Base-by-base conservation (phyloP, 1,140 invertebrate species). In the Pissodes strobi region DNA sequence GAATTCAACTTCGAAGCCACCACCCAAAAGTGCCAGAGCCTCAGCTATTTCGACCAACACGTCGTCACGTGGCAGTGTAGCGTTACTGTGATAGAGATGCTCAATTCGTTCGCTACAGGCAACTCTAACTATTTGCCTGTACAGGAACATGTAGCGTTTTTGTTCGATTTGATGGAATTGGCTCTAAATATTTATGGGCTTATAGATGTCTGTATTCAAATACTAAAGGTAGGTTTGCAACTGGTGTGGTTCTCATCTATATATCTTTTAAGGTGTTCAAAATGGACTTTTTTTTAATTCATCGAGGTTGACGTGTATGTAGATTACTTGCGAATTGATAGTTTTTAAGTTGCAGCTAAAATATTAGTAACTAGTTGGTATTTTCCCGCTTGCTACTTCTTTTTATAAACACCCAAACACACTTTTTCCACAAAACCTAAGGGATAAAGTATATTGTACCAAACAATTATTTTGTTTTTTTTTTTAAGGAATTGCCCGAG, bases 41-140 rank as follows among this genome's bases (percentile, higher is more conserved):
- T 98, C 74, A 95, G 95, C 0, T 97, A 95, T 79, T 98, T 97
- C 77, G 95, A 98, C 82, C 95, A 98, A 78, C 94, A 98, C 74
- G 88, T 92, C 3, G 94, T 98, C 0, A 97, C 94, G 1, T 91
- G 88, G 81, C 89, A 92, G 70, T 94, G 92, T 77, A 91, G 91
- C 17, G 86, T 87, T 1, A 88, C 90, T 58, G 92, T 97, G 1
- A 82, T 95, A 41, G 95, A 99, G 79, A 93, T 96, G 85, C 83
- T 97, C 1, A 92, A 90, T 70, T 87, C 90, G 18, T 95, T 94
- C 79, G 89, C 90, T 1, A 79, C 87, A 25, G 90, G 89, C 63
- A 89, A 87, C 66, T 94, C 92, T 2, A 94, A 90, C 73, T 97
- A 97, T 82, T 81, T 99, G 37, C 95, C 96, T 0, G 89, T 97